phyloP scores from a whole-genome alignment of 2,113 vertebrate genomes.

The Oreochromis tanganicae region DNA sequence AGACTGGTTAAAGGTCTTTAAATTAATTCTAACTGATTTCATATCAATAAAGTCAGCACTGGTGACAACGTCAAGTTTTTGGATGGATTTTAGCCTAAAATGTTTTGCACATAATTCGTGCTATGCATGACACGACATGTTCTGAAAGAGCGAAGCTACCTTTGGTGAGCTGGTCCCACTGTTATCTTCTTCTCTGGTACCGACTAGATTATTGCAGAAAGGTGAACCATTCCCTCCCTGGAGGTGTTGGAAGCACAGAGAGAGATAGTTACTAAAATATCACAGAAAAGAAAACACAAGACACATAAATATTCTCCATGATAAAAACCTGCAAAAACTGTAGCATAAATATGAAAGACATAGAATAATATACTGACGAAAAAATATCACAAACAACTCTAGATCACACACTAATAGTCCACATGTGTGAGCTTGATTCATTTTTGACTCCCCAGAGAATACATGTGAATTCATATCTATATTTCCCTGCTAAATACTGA shows the following conservation, averaged over 20 bases:
- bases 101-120: not conserved
- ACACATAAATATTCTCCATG: not conserved
- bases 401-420: not conserved
- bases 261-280: not conserved
- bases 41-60: not conserved
- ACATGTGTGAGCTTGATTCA: not conserved
- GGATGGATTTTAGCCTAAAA: not conserved
- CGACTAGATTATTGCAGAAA: constrained; percentile 69
- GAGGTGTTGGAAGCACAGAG: not conserved
- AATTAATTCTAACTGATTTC: not conserved
- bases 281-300: accelerated
- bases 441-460: not conserved
- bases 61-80: not conserved
- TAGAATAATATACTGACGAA: not conserved
- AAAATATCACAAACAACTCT: not conserved
- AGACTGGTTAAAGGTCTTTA: not conserved
- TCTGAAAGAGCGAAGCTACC: constrained; percentile 24
- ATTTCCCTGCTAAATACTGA: not conserved
- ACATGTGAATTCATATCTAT: accelerated
- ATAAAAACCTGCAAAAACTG: not conserved
- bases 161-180: constrained; percentile 75
- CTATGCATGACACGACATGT: not conserved
- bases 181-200: constrained; percentile 78
- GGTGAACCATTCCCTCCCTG: constrained; percentile 63
- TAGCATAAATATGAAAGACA: not conserved